These are phyloP conservation scores for Rhagophthalmus giganteus DNA, from an alignment of 2,888 invertebrate species.

Conservation along the genomic window DNA sequence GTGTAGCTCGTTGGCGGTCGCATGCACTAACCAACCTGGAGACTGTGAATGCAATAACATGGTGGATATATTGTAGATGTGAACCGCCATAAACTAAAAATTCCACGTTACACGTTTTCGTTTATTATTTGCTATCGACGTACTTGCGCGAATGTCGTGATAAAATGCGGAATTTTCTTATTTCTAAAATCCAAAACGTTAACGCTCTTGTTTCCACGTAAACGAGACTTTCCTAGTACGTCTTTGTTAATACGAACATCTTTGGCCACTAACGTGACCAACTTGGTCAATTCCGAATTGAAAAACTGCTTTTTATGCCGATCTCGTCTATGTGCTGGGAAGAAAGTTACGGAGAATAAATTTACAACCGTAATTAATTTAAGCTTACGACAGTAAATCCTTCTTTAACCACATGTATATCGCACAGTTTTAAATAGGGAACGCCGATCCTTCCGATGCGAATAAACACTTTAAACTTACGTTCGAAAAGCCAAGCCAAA, in stretches of 20 bases:
- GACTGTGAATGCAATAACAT: slow-evolving; percentile 65
- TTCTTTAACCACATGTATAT: slow-evolving; percentile 79
- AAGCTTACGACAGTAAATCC: slow-evolving; percentile 57
- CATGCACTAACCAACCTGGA: slow-evolving; percentile 71
- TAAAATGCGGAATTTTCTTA: slow-evolving; percentile 75
- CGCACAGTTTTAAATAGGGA: slow-evolving; percentile 76
- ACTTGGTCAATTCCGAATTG: slow-evolving; percentile 84
- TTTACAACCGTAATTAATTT: too few species aligned
- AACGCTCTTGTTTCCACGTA: slow-evolving; percentile 8
- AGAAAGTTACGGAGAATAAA: too few species aligned
- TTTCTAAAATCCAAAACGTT: slow-evolving; percentile 68
- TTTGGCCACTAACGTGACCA: slow-evolving; percentile 78
- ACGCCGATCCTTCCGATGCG: slow-evolving; percentile 82
- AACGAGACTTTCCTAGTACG: slow-evolving; percentile 48
- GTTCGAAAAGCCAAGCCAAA: slow-evolving; percentile 78
- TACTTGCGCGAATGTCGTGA: slow-evolving; percentile 84
- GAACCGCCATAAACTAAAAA: slow-evolving; percentile 80
- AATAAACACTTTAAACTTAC: slow-evolving; percentile 76
- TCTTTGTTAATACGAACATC: slow-evolving; percentile 82
- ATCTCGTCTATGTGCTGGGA: slow-evolving; percentile 82
- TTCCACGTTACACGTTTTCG: too few species aligned
- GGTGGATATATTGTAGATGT: slow-evolving; percentile 73
- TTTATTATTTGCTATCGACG: too few species aligned
- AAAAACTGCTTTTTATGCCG: slow-evolving; percentile 84
- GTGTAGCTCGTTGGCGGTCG: slow-evolving; percentile 69